Conservation (phyloP, 1,140 invertebrate species). For the Drosophila lini region DNA sequence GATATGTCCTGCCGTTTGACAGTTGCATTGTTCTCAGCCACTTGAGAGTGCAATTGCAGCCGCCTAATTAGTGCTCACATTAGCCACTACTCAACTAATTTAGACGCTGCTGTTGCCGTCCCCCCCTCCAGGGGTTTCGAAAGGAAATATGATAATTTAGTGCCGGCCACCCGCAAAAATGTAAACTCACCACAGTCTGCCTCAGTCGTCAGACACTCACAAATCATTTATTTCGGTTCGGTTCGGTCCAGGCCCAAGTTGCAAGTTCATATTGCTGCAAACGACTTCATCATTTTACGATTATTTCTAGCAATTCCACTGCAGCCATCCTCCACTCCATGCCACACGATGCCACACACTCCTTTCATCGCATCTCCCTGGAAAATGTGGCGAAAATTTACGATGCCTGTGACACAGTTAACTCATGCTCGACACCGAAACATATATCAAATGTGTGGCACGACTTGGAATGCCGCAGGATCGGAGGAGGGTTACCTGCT, state of each 20-base stretch:
- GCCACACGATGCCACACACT: constrained; percentile 1
- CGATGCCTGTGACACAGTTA: constrained; percentile 83
- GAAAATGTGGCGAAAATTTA: constrained; percentile 78
- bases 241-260: constrained; percentile 29
- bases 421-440: constrained; percentile 82
- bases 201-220: constrained; percentile 35
- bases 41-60: constrained; percentile 77
- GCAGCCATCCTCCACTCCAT: constrained; percentile 29
- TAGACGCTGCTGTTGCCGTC: neutral
- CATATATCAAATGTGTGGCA: constrained; percentile 83
- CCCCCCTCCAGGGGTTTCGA: neutral
- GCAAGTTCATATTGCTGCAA: constrained; percentile 48
- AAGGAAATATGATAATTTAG: constrained; percentile 63
- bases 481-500: constrained; percentile 40
- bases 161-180: constrained; percentile 65
- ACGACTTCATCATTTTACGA: constrained; percentile 82
- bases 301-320: constrained; percentile 82
- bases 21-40: constrained; percentile 70
- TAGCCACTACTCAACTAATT: constrained; percentile 39
- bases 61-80: constrained; percentile 66
- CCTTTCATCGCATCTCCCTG: constrained; percentile 16
- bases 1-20: constrained; percentile 55
- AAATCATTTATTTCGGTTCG: constrained; percentile 68
- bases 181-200: constrained; percentile 12
- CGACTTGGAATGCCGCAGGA: constrained; percentile 67